phyloP scores from a whole-genome alignment of 2,113 vertebrate genomes.

The Columba janthina region DNA sequence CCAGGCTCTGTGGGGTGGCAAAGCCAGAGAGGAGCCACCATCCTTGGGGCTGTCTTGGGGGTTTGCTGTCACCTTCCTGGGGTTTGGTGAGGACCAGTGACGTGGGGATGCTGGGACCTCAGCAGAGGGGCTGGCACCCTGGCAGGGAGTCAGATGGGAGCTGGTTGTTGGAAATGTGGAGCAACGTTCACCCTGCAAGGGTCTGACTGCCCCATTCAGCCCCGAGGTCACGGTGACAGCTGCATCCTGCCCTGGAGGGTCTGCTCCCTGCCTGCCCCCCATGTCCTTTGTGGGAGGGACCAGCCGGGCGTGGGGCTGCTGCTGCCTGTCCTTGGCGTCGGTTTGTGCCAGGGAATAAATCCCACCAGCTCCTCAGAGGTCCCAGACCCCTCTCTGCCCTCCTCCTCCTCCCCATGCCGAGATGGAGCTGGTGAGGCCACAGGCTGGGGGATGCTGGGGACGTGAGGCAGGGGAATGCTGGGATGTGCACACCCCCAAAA shows the following conservation, averaged over 20 bases:
- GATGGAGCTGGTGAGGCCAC: background rate
- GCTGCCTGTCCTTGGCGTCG: background rate
- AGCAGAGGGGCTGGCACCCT: background rate
- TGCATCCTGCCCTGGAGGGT: background rate
- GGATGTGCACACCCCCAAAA: accelerated
- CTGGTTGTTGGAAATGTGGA: accelerated
- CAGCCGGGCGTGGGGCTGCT: background rate
- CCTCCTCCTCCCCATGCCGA: background rate
- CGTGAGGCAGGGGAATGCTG: background rate
- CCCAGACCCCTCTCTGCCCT: background rate
- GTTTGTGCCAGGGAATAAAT: background rate
- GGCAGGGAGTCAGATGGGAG: background rate
- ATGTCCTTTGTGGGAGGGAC: accelerated
- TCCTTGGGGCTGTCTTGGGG: background rate
- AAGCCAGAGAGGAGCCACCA: background rate
- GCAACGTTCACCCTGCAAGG: accelerated
- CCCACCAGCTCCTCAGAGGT: background rate
- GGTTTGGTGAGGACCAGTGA: background rate
- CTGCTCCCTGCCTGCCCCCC: background rate
- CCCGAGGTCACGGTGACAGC: background rate
- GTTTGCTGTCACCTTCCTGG: background rate
- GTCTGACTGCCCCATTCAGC: background rate
- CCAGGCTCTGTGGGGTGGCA: accelerated
- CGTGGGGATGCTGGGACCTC: background rate
- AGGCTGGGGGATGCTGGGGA: background rate